Base-by-base conservation (phyloP, 2,113 vertebrate species). In the Brachyistius frenatus region DNA sequence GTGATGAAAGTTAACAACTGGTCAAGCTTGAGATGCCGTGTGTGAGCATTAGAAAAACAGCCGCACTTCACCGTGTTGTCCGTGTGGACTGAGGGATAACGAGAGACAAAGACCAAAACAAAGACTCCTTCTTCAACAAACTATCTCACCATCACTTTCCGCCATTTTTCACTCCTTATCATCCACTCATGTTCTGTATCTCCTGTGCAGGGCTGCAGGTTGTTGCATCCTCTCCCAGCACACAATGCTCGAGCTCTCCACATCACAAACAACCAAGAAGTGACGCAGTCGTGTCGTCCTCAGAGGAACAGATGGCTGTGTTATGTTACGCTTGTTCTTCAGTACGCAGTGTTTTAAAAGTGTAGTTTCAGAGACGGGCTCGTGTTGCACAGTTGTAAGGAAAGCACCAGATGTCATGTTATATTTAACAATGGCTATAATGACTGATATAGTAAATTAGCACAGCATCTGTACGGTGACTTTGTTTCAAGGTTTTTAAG, bases 241-340 rank as follows among this genome's bases (percentile, higher is more conserved):
- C 39, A 30, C 39, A 57, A 9, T 15, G 31, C 5, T 10, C 5
- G 4, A 36, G 10, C 47, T 49, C 49, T 36, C 16, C 30, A 35
- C 23, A 31, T 71, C 50, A 65, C 16, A 53, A 46, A 52, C 54
- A 16, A 31, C 36, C 54, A 33, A 36, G 23, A 73, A 79, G 14
- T 66, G 76, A 55, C 52, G 65, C 37, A 70, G 52, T 14, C 30
- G 3, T 23, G 41, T 50, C 44, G 6, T 65, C 53, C 4, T 69
- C 13, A 69, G 14, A 62, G 63, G 35, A 64, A 68, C 68, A 83
- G 69, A 77, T 62, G 63, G 80, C 50, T 55, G 11, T 3, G 5
- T 9, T 16, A 32, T 5, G 13, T 10, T 10, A 1, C 2, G 11
- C 10, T 52, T 41, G 30, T 54, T 31, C 13, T 54, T 32, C 53